phyloP scores from a whole-genome alignment of 2,797 vertebrate genomes.

The Setipinna tenuifilis region DNA sequence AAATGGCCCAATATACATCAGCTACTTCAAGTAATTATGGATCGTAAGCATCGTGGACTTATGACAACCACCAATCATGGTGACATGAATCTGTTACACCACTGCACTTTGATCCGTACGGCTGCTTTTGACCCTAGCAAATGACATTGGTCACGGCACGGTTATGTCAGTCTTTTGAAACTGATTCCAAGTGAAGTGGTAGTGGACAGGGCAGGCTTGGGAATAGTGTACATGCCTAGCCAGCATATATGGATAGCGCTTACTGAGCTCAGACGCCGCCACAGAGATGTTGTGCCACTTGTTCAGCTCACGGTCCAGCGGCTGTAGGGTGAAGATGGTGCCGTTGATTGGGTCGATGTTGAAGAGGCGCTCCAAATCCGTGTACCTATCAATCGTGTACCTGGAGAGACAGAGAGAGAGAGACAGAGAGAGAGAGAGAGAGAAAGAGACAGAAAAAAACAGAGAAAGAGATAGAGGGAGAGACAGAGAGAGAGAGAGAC shows the following conservation, averaged over 20 bases:
- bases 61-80: not conserved
- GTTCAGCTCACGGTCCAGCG: constrained; percentile 90
- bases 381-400: constrained; percentile 92
- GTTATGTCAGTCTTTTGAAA: not conserved
- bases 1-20: not conserved
- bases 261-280: constrained; percentile 93
- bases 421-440: not conserved
- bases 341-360: constrained; percentile 91
- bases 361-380: constrained; percentile 91
- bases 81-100: not conserved
- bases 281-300: constrained; percentile 97
- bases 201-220: not conserved
- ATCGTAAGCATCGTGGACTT: not conserved
- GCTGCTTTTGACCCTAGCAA: not conserved
- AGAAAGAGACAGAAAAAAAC: not conserved
- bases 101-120: not conserved
- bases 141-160: not conserved
- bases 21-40: not conserved
- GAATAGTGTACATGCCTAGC: too few species aligned
- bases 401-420: constrained; percentile 65
- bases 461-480: not conserved
- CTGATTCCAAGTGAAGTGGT: not conserved
- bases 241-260: constrained; percentile 51
- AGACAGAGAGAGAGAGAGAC: too few species aligned
- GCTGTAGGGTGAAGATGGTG: constrained; percentile 88